Evolutionary conservation across 2,113 vertebrate species (phyloP).

Genomic region (Columba livia): DNA sequence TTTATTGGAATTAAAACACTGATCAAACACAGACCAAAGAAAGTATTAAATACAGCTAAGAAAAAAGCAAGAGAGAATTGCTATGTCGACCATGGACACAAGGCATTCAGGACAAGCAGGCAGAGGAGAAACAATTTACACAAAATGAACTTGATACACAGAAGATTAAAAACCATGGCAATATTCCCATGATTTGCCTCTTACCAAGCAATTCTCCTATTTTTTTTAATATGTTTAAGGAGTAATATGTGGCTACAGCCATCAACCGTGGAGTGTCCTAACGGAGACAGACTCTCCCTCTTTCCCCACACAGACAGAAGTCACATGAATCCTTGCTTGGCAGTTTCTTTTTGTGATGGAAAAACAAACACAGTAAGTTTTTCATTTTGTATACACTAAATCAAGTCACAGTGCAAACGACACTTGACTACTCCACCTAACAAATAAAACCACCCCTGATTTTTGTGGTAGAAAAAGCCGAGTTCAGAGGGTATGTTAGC

Average conservation of each 20-base stretch:
- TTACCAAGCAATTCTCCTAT: neutral
- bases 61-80: neutral
- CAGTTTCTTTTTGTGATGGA: neutral
- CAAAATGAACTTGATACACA: neutral
- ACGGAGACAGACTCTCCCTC: neutral
- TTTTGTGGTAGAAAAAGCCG: neutral
- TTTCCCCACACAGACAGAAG: neutral
- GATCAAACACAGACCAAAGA: neutral
- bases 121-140: neutral
- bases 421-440: neutral
- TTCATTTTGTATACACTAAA: neutral
- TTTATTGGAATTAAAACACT: neutral
- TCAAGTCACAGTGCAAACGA: neutral
- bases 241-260: neutral
- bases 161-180: neutral
- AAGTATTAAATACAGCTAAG: neutral
- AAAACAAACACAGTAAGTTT: neutral
- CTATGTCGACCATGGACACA: neutral
- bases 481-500: neutral
- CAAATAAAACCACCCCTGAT: neutral
- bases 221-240: neutral
- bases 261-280: neutral
- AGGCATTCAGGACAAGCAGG: neutral
- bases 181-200: neutral
- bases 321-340: accelerated